phyloP scores from a whole-genome alignment of 2,113 vertebrate genomes.

The Astatoreochromis straeleni region DNA sequence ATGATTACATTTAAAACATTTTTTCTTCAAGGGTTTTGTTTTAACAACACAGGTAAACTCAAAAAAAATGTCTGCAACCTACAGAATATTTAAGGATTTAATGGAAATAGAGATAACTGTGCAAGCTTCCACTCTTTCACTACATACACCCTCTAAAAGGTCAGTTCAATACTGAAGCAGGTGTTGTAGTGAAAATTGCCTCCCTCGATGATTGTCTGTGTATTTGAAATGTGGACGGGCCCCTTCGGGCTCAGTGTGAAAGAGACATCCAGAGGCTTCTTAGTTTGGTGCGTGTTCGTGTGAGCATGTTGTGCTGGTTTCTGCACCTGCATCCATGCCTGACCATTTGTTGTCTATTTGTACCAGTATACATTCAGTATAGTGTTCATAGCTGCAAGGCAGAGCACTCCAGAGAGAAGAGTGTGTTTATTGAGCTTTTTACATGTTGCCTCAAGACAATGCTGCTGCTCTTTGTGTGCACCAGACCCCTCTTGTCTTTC shows the following conservation, averaged over 20 bases:
- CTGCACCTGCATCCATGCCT: background rate
- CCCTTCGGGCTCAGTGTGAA: constrained; percentile 1
- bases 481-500: background rate
- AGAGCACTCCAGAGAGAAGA: constrained; percentile 36
- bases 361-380: background rate
- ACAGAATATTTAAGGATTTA: background rate
- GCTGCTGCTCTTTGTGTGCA: background rate
- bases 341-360: constrained; percentile 16
- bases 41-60: background rate
- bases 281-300: background rate
- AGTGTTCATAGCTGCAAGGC: constrained; percentile 14
- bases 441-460: constrained; percentile 25
- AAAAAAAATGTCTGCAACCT: background rate
- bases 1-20: background rate
- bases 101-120: background rate
- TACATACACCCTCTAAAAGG: background rate
- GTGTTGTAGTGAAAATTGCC: constrained; percentile 11
- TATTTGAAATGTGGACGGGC: constrained; percentile 1
- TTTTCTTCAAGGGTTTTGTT: background rate
- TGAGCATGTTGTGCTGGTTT: background rate
- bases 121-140: background rate
- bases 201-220: constrained; percentile 10
- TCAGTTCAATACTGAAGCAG: background rate
- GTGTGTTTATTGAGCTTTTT: constrained; percentile 49
- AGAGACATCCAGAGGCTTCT: background rate